Evolutionary conservation across 2,888 invertebrate genomes (phyloP).

Genomic region (Sesamia inferens): DNA sequence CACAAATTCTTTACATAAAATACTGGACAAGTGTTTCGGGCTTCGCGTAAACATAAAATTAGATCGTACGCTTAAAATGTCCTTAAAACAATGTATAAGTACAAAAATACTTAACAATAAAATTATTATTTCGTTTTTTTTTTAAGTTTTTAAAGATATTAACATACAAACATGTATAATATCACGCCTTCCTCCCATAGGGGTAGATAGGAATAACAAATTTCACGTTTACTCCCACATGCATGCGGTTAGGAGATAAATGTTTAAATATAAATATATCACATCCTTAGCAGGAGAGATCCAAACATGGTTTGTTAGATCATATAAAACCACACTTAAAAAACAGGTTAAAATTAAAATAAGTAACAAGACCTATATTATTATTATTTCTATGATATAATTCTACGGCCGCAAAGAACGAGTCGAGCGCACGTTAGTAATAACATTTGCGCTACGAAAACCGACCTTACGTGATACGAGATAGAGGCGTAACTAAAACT

Average conservation of each 20-base stretch:
- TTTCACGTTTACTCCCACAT: constrained; percentile 1
- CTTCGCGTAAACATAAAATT: too few species aligned
- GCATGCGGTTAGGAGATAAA: constrained; percentile 1
- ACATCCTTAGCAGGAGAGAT: constrained; percentile 50
- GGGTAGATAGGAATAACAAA: constrained; percentile 23
- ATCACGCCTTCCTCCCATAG: constrained; percentile 6
- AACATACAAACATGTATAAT: constrained; percentile 35
- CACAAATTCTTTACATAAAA: too few species aligned
- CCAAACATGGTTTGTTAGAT: constrained; percentile 14
- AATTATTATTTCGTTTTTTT: constrained; percentile 55
- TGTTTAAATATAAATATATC: constrained; percentile 47
- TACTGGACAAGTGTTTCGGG: too few species aligned
- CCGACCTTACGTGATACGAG: neutral
- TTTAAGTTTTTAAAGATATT: constrained; percentile 17
- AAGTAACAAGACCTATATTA: constrained; percentile 31
- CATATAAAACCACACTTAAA: constrained; percentile 29
- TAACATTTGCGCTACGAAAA: constrained; percentile 12
- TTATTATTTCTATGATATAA: constrained; percentile 20
- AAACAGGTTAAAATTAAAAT: constrained; percentile 43
- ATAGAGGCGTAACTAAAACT: constrained; percentile 1
- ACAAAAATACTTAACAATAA: constrained; percentile 50
- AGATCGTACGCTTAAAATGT: constrained; percentile 7
- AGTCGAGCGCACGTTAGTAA: neutral
- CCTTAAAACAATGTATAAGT: constrained; percentile 35
- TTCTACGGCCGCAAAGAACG: constrained; percentile 6